These are phyloP conservation scores for Natrix natrix DNA, from an alignment of 2,797 vertebrate genomes.

Conservation along the genomic window DNA sequence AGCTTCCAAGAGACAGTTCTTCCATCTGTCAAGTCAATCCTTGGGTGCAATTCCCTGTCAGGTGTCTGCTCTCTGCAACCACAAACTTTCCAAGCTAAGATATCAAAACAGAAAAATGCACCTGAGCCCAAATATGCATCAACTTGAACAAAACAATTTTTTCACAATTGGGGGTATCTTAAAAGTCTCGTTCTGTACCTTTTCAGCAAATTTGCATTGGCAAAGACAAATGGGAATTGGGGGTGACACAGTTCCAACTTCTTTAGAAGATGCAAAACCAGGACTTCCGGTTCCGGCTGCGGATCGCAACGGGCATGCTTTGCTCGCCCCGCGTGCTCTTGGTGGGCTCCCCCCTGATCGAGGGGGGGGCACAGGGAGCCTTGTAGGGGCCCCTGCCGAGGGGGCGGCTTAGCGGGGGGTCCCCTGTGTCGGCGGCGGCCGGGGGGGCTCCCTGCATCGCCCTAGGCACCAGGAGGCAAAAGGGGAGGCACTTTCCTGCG, in stretches of 20 bases:
- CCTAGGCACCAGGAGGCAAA: too few species aligned
- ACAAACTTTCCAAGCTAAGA: constrained; percentile 33
- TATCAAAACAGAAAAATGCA: background rate
- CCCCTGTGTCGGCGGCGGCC: too few species aligned
- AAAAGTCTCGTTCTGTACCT: background rate
- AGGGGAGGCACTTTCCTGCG: too few species aligned
- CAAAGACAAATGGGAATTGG: background rate
- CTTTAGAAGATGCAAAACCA: background rate
- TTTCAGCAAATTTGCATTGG: background rate
- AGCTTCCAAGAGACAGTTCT: constrained; percentile 1
- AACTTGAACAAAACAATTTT: constrained; percentile 20
- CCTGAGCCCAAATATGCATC: constrained; percentile 21
- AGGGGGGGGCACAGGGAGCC: too few species aligned
- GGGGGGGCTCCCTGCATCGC: too few species aligned
- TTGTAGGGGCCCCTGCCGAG: too few species aligned
- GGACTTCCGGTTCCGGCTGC: too few species aligned
- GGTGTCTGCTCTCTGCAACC: constrained; percentile 21
- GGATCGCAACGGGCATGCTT: too few species aligned
- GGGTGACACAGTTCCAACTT: background rate
- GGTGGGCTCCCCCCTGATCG: too few species aligned
- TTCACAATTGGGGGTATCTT: constrained; percentile 20
- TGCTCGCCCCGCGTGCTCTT: too few species aligned
- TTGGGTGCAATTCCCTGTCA: constrained; percentile 22
- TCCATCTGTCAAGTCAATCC: constrained; percentile 26
- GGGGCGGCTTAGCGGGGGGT: too few species aligned